Evolutionary conservation across 2,113 vertebrate genomes (phyloP).

Genomic region (Hassar affinis): DNA sequence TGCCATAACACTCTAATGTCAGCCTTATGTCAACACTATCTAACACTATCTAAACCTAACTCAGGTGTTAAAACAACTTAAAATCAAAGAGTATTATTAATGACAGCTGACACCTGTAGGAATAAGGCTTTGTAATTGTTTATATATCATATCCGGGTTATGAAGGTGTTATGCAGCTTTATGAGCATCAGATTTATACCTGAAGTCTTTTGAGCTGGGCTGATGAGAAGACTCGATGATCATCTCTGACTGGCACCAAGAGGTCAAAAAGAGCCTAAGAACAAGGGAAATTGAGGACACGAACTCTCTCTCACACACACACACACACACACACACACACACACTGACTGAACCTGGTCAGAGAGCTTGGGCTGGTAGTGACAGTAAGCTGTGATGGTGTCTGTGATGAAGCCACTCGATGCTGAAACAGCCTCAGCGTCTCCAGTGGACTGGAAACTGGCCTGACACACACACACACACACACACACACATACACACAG

Average conservation of each 20-base stretch:
- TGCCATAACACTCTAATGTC: neutral
- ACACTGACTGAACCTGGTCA: conserved; percentile 73
- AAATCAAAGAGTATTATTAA: neutral
- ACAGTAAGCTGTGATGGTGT: conserved; percentile 77
- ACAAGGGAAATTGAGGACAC: neutral
- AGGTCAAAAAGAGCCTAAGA: conserved; percentile 77
- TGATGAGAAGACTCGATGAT: conserved; percentile 75
- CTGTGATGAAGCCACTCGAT: conserved; percentile 80
- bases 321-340: conserved; percentile 18
- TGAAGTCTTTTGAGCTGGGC: conserved; percentile 78
- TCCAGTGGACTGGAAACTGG: conserved; percentile 82
- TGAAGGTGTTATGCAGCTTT: neutral
- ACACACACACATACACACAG: conserved; percentile 17
- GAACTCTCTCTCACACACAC: conserved; percentile 1
- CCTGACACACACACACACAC: conserved; percentile 65
- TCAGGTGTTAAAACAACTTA: neutral
- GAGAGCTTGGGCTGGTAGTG: conserved; percentile 81
- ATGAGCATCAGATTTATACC: conserved; percentile 58
- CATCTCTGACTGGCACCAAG: conserved; percentile 77
- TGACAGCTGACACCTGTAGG: neutral
- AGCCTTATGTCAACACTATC: neutral
- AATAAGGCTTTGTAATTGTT: neutral
- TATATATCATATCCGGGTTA: neutral
- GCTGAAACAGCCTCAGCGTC: conserved; percentile 84
- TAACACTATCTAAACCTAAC: neutral